Percentiles rank a stretch among this genome's conserved stretches.
These are phyloP conservation scores for Cryptocephalus moraei DNA, from an alignment of 2,888 invertebrate species.

Conservation along the genomic window DNA sequence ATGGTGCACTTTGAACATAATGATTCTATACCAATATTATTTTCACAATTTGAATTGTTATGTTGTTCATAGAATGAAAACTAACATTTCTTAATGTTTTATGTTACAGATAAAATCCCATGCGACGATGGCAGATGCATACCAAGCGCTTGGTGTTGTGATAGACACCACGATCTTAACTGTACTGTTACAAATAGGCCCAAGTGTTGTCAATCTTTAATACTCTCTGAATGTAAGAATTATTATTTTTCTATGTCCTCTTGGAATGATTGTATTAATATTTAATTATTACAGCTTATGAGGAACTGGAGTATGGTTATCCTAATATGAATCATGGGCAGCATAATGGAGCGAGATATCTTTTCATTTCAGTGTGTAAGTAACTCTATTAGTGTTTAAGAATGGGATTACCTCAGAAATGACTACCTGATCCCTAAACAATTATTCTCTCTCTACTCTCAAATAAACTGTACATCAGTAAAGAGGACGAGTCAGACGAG, in stretches of 20 bases:
- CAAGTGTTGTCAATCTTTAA: slow-evolving; percentile 35
- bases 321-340: slow-evolving; percentile 25
- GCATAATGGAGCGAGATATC: slow-evolving; percentile 28
- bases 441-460: no score
- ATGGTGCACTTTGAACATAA: no score
- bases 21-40: no score
- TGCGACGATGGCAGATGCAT: slow-evolving; percentile 44
- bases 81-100: background rate
- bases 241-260: background rate
- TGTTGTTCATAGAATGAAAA: no score
- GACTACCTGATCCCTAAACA: no score
- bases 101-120: slow-evolving; percentile 33
- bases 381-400: slow-evolving; percentile 6
- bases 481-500: no score
- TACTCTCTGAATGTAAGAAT: slow-evolving; percentile 31
- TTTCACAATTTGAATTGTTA: no score
- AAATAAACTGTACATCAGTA: no score
- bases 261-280: no score
- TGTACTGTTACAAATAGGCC: slow-evolving; percentile 39
- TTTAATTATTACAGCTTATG: slow-evolving; percentile 25
- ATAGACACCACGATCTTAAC: slow-evolving; percentile 36
- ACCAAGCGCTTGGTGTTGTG: slow-evolving; percentile 43
- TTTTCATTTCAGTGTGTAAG: slow-evolving; percentile 36
- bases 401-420: background rate
- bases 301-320: slow-evolving; percentile 28